These are phyloP conservation scores for Fabriciana adippe DNA, from an alignment of 2,888 invertebrate genomes.

Conservation along the genomic window DNA sequence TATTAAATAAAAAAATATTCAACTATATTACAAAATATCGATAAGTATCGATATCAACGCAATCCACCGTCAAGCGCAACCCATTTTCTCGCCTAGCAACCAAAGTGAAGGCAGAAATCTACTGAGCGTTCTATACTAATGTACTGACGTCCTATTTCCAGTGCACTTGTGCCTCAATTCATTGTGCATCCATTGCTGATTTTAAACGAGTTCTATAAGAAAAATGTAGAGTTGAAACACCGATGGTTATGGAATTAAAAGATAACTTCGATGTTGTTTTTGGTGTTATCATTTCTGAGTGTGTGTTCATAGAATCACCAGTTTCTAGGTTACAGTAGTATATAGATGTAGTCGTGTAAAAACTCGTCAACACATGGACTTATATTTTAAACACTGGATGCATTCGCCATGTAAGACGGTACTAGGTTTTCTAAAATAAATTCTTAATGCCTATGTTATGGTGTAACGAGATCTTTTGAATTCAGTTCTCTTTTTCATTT, in stretches of 20 bases:
- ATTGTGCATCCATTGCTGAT: slow-evolving; percentile 45
- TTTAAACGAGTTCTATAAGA: neutral
- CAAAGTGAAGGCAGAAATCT: slow-evolving; percentile 75
- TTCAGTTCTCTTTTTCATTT: neutral
- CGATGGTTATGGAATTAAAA: slow-evolving; percentile 42
- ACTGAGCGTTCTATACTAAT: slow-evolving; percentile 49
- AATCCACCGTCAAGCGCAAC: slow-evolving; percentile 47
- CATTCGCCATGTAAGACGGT: slow-evolving; percentile 63
- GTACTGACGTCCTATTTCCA: slow-evolving; percentile 44
- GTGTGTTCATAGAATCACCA: slow-evolving; percentile 64
- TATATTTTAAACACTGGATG: slow-evolving; percentile 70
- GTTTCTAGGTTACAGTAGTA: slow-evolving; percentile 73
- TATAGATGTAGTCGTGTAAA: slow-evolving; percentile 54
- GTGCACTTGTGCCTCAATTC: slow-evolving; percentile 32
- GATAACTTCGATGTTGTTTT: neutral
- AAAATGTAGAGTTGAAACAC: slow-evolving; percentile 21
- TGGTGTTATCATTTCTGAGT: slow-evolving; percentile 38
- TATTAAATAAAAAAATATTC: too few species aligned
- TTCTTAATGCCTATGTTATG: slow-evolving; percentile 20
- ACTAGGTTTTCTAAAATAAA: slow-evolving; percentile 62
- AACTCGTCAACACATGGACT: slow-evolving; percentile 56
- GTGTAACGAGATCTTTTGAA: neutral
- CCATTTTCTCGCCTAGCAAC: slow-evolving; percentile 72
- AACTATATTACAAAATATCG: neutral
- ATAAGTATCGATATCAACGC: slow-evolving; percentile 51